phyloP scores from a whole-genome alignment of 2,888 invertebrate species.

The Syritta pipiens region DNA sequence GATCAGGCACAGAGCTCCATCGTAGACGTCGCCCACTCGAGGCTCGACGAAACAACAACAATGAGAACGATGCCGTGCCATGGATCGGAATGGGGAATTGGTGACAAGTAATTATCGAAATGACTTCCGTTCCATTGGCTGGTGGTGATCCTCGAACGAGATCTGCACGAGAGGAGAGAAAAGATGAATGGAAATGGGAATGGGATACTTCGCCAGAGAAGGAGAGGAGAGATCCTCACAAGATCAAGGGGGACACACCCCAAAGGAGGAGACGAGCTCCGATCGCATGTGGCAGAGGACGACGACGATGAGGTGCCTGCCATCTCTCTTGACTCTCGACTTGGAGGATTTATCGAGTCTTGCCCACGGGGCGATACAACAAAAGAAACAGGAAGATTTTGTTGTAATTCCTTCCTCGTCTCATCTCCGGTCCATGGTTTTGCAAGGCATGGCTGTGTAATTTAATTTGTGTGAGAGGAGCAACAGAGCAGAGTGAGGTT shows the following conservation, averaged over 20 bases:
- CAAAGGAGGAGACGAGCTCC: constrained; percentile 8
- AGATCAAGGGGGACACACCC: constrained; percentile 45
- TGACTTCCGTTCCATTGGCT: constrained; percentile 66
- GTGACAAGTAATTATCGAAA: constrained; percentile 70
- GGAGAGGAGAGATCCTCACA: constrained; percentile 10
- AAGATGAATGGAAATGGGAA: constrained; percentile 64
- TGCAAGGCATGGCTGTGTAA: constrained; percentile 37
- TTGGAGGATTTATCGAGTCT: constrained; percentile 45
- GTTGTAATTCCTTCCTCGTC: background rate
- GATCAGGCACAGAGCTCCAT: too few relatives aligned
- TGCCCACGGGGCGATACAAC: constrained; percentile 40
- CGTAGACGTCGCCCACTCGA: constrained; percentile 57
- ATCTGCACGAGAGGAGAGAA: constrained; percentile 32
- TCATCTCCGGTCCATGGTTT: too few relatives aligned
- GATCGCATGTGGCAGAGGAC: background rate
- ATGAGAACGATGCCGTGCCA: background rate
- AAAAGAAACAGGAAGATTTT: constrained; percentile 43
- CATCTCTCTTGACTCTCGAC: too few relatives aligned
- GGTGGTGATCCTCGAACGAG: constrained; percentile 10
- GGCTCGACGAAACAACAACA: constrained; percentile 7
- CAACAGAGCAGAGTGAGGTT: too few relatives aligned
- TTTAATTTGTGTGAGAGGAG: constrained; percentile 44
- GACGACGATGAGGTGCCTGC: background rate
- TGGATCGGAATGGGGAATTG: constrained; percentile 34
- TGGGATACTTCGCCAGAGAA: constrained; percentile 37